These are phyloP conservation scores for Regulus satrapa DNA, from an alignment of 2,113 vertebrate species.

Conservation along the genomic window DNA sequence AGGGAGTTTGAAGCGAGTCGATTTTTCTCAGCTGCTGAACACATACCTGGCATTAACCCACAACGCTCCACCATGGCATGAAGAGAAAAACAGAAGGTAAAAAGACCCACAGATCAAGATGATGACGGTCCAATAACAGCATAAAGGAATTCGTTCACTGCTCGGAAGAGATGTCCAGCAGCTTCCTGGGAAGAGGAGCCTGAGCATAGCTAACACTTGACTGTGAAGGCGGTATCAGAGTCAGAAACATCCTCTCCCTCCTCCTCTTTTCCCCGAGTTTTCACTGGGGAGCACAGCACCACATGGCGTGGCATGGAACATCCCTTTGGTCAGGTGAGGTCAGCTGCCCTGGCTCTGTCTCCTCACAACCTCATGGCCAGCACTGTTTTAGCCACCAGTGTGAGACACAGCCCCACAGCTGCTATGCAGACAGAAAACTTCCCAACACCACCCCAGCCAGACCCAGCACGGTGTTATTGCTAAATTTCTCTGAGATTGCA, in stretches of 20 bases:
- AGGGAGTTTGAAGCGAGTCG: neutral
- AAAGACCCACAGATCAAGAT: neutral
- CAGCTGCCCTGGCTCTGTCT: neutral
- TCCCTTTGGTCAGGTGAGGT: neutral
- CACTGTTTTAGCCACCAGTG: neutral
- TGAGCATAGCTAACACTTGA: neutral
- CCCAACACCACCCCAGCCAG: neutral
- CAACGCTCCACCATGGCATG: too few species aligned
- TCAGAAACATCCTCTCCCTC: neutral
- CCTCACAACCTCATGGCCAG: neutral
- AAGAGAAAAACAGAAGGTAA: neutral
- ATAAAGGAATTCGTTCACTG: neutral
- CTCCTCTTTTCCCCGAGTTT: neutral
- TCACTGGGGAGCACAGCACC: neutral
- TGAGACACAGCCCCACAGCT: neutral
- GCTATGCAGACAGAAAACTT: neutral
- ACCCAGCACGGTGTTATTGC: rapidly evolving
- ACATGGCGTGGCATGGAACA: rapidly evolving
- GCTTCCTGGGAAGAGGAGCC: neutral
- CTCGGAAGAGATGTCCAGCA: neutral
- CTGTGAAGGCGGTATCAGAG: neutral
- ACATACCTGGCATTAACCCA: neutral
- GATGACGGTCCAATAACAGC: neutral
- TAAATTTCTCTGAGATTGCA: neutral
- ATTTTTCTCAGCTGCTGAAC: neutral